Conservation (phyloP, 2,888 invertebrate species). For the Actias luna region DNA sequence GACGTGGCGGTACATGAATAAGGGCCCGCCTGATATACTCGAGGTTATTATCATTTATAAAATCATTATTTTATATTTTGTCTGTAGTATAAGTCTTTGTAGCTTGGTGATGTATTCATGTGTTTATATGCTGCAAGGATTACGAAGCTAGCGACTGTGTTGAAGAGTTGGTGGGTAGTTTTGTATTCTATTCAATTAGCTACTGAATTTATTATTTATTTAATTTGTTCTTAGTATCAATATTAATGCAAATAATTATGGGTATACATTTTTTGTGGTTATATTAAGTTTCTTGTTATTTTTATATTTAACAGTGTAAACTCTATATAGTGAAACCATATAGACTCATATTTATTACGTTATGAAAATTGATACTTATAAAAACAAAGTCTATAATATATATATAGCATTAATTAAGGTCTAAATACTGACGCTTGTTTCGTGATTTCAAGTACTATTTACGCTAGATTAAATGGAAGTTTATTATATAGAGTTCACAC, state of each 20-base stretch:
- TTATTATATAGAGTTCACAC: too few relatives aligned
- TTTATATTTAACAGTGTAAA: too few relatives aligned
- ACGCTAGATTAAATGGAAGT: too few relatives aligned
- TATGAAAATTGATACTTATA: too few relatives aligned
- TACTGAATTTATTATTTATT: background rate
- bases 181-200: background rate
- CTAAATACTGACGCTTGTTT: too few relatives aligned
- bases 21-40: slow-evolving; percentile 92
- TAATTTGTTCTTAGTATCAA: background rate
- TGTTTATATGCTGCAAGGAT: slow-evolving; percentile 61
- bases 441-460: too few relatives aligned
- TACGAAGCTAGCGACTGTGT: slow-evolving; percentile 55
- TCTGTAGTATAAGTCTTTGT: slow-evolving; percentile 10
- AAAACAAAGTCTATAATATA: too few relatives aligned
- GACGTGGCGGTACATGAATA: slow-evolving; percentile 87
- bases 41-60: slow-evolving; percentile 85
- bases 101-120: background rate
- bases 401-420: too few relatives aligned
- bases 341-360: too few relatives aligned
- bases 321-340: too few relatives aligned
- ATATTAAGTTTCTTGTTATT: background rate
- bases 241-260: background rate
- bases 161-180: slow-evolving; percentile 67
- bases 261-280: background rate
- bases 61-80: too few relatives aligned